phyloP scores from a whole-genome alignment of 2,113 vertebrate genomes.

The Lamprotornis superbus region DNA sequence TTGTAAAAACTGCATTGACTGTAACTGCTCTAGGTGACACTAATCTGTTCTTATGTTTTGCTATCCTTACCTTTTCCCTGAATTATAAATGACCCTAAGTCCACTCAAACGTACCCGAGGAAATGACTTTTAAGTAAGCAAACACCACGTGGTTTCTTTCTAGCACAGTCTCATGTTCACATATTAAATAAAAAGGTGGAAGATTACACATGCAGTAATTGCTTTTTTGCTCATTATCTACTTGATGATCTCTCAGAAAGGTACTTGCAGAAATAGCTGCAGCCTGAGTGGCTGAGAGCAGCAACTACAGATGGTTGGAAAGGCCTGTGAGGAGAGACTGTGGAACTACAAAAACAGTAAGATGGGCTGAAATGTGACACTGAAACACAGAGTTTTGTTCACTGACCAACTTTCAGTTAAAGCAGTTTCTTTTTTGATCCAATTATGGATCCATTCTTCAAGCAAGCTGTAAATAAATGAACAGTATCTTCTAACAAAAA shows the following conservation, averaged over 20 bases:
- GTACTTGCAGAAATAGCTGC: background rate
- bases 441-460: background rate
- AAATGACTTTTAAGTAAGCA: background rate
- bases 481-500: background rate
- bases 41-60: background rate
- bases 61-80: background rate
- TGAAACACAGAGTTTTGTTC: background rate
- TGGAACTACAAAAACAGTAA: background rate
- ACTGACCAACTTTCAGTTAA: background rate
- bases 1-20: background rate
- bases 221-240: background rate
- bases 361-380: background rate
- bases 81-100: background rate
- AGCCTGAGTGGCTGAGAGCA: background rate
- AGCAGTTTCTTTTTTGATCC: background rate
- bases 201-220: background rate
- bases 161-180: background rate
- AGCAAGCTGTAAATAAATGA: background rate
- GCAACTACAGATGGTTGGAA: background rate
- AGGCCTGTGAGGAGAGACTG: background rate
- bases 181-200: background rate
- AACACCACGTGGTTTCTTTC: background rate
- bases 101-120: background rate
- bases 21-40: background rate
- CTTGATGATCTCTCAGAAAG: background rate